Evolutionary conservation across 2,888 invertebrate genomes (phyloP).

Genomic region (Arrhopalites spinosus): DNA sequence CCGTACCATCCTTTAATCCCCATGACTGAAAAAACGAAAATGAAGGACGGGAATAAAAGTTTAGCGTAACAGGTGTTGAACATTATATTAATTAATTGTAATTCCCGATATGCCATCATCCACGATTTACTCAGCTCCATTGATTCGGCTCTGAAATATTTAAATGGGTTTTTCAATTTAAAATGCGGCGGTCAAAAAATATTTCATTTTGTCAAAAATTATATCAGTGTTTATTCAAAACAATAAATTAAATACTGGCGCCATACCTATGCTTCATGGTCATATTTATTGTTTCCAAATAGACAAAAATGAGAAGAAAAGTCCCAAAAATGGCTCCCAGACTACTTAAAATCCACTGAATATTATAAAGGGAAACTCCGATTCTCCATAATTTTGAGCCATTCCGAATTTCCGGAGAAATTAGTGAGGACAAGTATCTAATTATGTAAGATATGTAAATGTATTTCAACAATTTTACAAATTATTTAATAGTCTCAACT

Average conservation of each 20-base stretch:
- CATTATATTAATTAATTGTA: too few species aligned
- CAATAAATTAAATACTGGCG: not conserved
- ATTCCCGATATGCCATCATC: too few species aligned
- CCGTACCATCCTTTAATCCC: constrained; percentile 28
- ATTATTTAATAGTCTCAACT: not conserved
- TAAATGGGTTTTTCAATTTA: not conserved
- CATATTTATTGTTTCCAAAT: not conserved
- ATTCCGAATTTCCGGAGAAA: not conserved
- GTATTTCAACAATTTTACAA: not conserved
- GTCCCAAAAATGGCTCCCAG: not conserved
- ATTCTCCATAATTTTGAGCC: not conserved
- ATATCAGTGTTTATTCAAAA: not conserved
- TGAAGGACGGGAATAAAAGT: too few species aligned
- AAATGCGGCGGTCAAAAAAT: not conserved
- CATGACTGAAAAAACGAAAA: too few species aligned
- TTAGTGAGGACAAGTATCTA: not conserved
- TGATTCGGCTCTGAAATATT: not conserved
- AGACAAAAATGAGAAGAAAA: not conserved
- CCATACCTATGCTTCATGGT: constrained; percentile 10
- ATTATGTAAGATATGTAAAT: not conserved
- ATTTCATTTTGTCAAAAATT: not conserved
- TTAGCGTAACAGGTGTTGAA: too few species aligned
- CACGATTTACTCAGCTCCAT: not conserved
- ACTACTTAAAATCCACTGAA: not conserved
- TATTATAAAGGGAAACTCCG: not conserved